These are phyloP conservation scores for Tiliacea aurago DNA, from an alignment of 2,888 invertebrate species.

Conservation along the genomic window DNA sequence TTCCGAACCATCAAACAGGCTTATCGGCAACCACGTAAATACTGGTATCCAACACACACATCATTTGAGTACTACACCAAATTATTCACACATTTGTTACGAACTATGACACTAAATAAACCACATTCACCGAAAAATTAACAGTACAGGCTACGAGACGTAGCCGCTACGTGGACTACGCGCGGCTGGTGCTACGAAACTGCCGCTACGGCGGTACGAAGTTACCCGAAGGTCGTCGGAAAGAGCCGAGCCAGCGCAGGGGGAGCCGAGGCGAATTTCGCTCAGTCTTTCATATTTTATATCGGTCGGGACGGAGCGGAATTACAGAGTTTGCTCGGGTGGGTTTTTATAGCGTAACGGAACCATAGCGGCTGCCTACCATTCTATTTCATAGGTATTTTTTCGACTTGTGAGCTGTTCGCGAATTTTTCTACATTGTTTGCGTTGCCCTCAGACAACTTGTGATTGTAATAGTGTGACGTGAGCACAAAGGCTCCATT, in stretches of 20 bases:
- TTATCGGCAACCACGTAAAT: slow-evolving; percentile 67
- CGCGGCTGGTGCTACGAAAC: slow-evolving; percentile 79
- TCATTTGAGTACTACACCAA: slow-evolving; percentile 75
- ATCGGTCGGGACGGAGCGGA: slow-evolving; percentile 86
- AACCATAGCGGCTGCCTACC: slow-evolving; percentile 80
- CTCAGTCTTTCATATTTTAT: slow-evolving; percentile 90
- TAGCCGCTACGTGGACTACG: slow-evolving; percentile 75
- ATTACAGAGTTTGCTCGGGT: slow-evolving; percentile 89
- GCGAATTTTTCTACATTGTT: slow-evolving; percentile 84
- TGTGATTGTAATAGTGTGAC: slow-evolving; percentile 85
- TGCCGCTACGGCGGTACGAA: slow-evolving; percentile 87
- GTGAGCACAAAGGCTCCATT: slow-evolving; percentile 70
- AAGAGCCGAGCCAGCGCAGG: slow-evolving; percentile 76
- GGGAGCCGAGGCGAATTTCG: slow-evolving; percentile 83
- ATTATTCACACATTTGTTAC: slow-evolving; percentile 70
- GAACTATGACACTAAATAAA: slow-evolving; percentile 74
- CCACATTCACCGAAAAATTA: slow-evolving; percentile 81
- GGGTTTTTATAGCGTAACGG: slow-evolving; percentile 86
- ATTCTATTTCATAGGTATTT: slow-evolving; percentile 85
- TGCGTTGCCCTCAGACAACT: slow-evolving; percentile 79
- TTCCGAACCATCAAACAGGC: slow-evolving; percentile 83
- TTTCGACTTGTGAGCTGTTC: slow-evolving; percentile 78
- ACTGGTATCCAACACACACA: slow-evolving; percentile 81
- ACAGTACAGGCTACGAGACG: slow-evolving; percentile 63
- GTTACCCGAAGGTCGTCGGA: slow-evolving; percentile 75